These are phyloP conservation scores for Mixornis gularis DNA, from an alignment of 2,113 vertebrate genomes.

Conservation along the genomic window DNA sequence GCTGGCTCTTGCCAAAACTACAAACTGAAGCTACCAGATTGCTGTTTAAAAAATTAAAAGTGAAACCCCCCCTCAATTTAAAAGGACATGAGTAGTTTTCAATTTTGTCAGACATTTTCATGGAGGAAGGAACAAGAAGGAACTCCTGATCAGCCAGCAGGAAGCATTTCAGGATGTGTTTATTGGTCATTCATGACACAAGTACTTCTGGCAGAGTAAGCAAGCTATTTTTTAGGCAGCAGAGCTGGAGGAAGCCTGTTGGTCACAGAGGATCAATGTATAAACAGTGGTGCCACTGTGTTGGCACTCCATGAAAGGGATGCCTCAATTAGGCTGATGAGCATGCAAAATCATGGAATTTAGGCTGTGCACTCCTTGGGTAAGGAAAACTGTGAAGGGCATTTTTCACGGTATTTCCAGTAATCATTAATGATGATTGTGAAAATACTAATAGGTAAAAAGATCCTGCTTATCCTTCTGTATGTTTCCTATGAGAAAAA, in stretches of 20 bases:
- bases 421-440: background rate
- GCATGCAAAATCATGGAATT: background rate
- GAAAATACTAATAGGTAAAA: background rate
- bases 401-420: accelerated
- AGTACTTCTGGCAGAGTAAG: background rate
- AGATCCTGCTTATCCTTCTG: background rate
- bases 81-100: background rate
- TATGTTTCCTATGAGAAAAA: background rate
- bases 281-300: background rate
- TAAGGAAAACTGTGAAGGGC: background rate
- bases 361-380: background rate
- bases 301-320: background rate
- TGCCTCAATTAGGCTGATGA: background rate
- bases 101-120: background rate
- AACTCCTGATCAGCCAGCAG: background rate
- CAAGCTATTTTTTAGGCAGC: background rate
- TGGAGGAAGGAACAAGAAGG: background rate
- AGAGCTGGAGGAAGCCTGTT: background rate
- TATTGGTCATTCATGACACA: background rate
- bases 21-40: background rate
- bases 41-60: background rate
- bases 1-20: background rate
- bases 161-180: background rate
- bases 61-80: background rate
- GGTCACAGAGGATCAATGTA: background rate